Conservation (phyloP, 2,888 invertebrate species). For the Tethea ocularis region DNA sequence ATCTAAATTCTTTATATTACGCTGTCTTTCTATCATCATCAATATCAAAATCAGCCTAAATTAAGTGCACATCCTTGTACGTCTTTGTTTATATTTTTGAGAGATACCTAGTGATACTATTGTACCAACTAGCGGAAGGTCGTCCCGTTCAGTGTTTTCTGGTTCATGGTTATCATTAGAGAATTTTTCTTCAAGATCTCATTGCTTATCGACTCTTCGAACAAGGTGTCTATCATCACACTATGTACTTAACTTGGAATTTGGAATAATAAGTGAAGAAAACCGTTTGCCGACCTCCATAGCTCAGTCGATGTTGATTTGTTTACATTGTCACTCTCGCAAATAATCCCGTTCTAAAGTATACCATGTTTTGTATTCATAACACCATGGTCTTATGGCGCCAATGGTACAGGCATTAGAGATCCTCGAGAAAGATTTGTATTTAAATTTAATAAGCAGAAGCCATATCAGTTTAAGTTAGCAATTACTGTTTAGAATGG, state of each 20-base stretch:
- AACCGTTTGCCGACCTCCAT: slow-evolving; percentile 4
- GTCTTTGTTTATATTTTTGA: too few relatives aligned
- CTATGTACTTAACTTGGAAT: background rate
- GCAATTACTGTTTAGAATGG: background rate
- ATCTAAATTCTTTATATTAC: too few relatives aligned
- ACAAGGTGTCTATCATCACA: background rate
- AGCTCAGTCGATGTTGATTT: background rate
- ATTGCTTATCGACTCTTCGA: too few relatives aligned
- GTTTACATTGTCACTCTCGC: background rate
- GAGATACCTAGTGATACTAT: too few relatives aligned
- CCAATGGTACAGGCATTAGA: background rate
- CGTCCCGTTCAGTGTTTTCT: too few relatives aligned
- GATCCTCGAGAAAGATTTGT: background rate
- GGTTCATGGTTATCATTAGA: too few relatives aligned
- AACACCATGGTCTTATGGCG: background rate
- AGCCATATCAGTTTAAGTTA: background rate
- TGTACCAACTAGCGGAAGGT: too few relatives aligned
- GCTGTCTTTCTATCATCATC: too few relatives aligned
- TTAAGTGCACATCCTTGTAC: too few relatives aligned
- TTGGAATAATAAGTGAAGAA: background rate
- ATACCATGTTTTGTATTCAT: slow-evolving; percentile 8
- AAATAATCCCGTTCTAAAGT: slow-evolving; percentile 5
- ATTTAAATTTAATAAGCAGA: background rate
- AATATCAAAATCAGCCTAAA: too few relatives aligned
- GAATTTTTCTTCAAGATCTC: too few relatives aligned